Evolutionary conservation across 1,140 invertebrate genomes (phyloP).

Genomic region (Babylonia areolata): DNA sequence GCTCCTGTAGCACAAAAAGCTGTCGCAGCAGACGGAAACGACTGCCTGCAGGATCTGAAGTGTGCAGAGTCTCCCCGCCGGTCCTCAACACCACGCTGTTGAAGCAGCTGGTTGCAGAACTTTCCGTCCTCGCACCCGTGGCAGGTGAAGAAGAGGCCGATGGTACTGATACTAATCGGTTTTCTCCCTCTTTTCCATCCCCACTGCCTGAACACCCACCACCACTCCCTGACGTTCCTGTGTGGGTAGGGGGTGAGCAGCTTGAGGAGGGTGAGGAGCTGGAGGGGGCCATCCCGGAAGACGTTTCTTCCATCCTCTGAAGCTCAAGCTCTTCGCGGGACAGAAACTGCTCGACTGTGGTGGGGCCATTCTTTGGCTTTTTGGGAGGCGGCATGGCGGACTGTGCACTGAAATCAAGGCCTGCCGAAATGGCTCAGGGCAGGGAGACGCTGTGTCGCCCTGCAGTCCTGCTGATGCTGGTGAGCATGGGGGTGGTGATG

Average conservation of each 20-base stretch:
- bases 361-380: constrained; percentile 66
- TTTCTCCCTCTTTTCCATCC: not conserved
- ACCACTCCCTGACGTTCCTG: not conserved
- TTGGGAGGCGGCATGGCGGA: constrained; percentile 64
- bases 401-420: not conserved
- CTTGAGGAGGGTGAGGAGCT: not conserved
- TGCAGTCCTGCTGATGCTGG: not conserved
- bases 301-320: constrained; percentile 32
- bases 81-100: too few species aligned
- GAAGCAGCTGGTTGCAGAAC: not conserved
- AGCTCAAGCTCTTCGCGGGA: constrained; percentile 53
- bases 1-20: constrained; percentile 23
- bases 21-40: constrained; percentile 19
- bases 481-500: not conserved
- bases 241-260: not conserved
- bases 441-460: not conserved
- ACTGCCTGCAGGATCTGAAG: not conserved
- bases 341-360: constrained; percentile 63
- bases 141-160: not conserved
- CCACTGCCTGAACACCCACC: not conserved
- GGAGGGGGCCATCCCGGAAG: not conserved
- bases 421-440: not conserved
- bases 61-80: too few species aligned
- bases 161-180: not conserved
- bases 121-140: constrained; percentile 7